These are phyloP conservation scores for Drosophila glabriapex DNA, from an alignment of 2,888 invertebrate species.

Conservation along the genomic window DNA sequence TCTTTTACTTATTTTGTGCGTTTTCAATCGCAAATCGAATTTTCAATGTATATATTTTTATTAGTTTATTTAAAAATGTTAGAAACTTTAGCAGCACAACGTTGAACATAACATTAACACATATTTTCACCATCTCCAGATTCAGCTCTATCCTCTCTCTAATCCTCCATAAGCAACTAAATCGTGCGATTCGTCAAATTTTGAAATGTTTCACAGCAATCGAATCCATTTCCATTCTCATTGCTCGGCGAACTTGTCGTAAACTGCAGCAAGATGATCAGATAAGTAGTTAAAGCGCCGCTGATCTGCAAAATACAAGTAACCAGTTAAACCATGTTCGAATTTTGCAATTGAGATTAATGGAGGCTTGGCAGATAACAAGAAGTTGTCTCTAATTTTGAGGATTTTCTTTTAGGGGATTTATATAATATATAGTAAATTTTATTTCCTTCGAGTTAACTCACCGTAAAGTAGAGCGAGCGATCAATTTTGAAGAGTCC, in stretches of 20 bases:
- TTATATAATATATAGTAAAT: too few species aligned
- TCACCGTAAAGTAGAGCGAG: slow-evolving; percentile 85
- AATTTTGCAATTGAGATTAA: not conserved
- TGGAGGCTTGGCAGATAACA: not conserved
- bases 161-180: slow-evolving; percentile 19
- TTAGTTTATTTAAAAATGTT: slow-evolving; percentile 27
- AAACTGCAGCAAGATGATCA: slow-evolving; percentile 85
- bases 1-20: not conserved
- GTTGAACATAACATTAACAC: slow-evolving; percentile 17
- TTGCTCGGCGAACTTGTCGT: slow-evolving; percentile 75
- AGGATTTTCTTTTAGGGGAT: rapidly evolving
- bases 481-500: slow-evolving; percentile 85
- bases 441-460: not conserved
- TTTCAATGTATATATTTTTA: not conserved
- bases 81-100: slow-evolving; percentile 18
- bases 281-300: slow-evolving; percentile 85
- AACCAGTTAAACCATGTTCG: not conserved
- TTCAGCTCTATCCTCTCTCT: slow-evolving; percentile 1
- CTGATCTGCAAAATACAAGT: slow-evolving; percentile 78
- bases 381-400: not conserved
- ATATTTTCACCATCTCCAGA: slow-evolving; percentile 24
- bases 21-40: not conserved
- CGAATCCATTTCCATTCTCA: slow-evolving; percentile 26
- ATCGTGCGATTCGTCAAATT: slow-evolving; percentile 62
- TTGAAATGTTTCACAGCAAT: slow-evolving; percentile 52